These are phyloP conservation scores for Megastigmus dorsalis DNA, from an alignment of 2,888 invertebrate genomes.

Conservation along the genomic window DNA sequence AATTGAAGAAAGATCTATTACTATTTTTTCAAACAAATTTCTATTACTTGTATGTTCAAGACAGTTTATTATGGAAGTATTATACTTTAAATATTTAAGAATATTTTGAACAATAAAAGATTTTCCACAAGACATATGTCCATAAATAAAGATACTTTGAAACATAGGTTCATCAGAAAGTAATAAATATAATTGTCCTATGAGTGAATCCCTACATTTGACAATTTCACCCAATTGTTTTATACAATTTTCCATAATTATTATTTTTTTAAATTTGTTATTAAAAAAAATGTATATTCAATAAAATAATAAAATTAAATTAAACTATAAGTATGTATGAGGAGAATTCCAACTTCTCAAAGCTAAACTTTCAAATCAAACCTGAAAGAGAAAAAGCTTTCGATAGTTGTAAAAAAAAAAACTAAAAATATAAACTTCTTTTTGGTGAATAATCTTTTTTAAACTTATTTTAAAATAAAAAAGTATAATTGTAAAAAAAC, in stretches of 20 bases:
- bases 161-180: constrained; percentile 80
- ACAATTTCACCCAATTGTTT: constrained; percentile 69
- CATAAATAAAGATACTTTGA: constrained; percentile 84
- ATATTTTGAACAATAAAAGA: constrained; percentile 81
- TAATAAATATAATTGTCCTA: constrained; percentile 76
- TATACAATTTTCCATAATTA: constrained; percentile 76
- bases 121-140: constrained; percentile 91
- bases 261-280: constrained; percentile 4
- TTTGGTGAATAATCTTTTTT: not conserved
- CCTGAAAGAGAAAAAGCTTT: constrained; percentile 63
- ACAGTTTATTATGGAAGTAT: constrained; percentile 82
- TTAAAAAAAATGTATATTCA: too few species aligned
- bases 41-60: constrained; percentile 87
- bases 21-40: constrained; percentile 85
- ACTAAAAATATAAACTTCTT: not conserved
- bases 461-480: not conserved
- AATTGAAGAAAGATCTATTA: constrained; percentile 77
- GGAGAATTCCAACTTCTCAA: constrained; percentile 57
- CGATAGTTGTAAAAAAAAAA: constrained; percentile 35
- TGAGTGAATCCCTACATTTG: constrained; percentile 76
- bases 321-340: constrained; percentile 20
- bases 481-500: not conserved
- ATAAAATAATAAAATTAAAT: constrained; percentile 34
- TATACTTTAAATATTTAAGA: constrained; percentile 78
- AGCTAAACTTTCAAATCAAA: constrained; percentile 61